phyloP scores from a whole-genome alignment of 2,888 invertebrate species.

The Polyploca ridens region DNA sequence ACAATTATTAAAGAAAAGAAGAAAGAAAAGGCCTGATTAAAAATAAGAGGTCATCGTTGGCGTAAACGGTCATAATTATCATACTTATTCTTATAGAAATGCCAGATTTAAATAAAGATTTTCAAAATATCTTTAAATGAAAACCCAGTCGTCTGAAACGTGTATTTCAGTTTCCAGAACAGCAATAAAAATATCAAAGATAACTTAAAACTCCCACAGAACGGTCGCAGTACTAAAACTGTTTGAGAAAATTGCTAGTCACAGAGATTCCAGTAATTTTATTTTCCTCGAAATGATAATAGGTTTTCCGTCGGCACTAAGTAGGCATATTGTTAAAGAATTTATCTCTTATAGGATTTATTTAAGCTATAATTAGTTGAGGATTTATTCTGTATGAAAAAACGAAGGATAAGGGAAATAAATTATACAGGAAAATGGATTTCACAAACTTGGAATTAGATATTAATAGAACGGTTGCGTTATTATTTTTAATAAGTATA shows the following conservation, averaged over 20 bases:
- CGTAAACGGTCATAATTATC: too few species aligned
- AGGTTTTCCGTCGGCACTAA: not conserved
- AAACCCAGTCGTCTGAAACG: too few species aligned
- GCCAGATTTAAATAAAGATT: too few species aligned
- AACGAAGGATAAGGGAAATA: not conserved
- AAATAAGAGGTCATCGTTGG: too few species aligned
- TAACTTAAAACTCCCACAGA: not conserved
- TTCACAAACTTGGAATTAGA: too few species aligned
- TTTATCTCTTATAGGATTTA: constrained; percentile 3
- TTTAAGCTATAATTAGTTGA: constrained; percentile 11
- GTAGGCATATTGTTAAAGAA: constrained; percentile 2
- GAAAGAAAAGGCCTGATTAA: too few species aligned
- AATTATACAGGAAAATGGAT: not conserved
- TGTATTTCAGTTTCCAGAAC: not conserved
- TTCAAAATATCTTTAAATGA: too few species aligned
- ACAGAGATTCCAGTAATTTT: not conserved
- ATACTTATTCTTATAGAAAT: too few species aligned
- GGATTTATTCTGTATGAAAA: not conserved
- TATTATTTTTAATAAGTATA: too few species aligned
- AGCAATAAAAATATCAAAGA: not conserved
- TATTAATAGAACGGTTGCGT: too few species aligned
- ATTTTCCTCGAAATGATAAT: not conserved
- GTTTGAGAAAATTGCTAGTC: not conserved
- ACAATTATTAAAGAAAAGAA: too few species aligned
- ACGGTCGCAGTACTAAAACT: not conserved